phyloP scores from a whole-genome alignment of 2,888 invertebrate genomes.

The Eilema depressum region DNA sequence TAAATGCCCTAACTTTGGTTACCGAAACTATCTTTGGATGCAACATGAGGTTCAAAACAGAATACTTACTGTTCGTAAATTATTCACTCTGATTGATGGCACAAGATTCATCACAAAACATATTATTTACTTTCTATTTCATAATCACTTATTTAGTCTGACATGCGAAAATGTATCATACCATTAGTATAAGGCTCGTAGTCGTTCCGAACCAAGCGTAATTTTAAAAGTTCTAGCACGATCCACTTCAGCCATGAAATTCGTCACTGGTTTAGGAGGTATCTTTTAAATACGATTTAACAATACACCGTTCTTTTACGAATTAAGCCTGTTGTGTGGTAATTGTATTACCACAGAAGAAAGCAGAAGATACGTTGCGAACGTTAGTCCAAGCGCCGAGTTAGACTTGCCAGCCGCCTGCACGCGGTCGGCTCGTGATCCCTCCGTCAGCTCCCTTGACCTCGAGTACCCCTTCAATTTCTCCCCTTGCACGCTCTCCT shows the following conservation, averaged over 20 bases:
- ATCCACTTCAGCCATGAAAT: slow-evolving; percentile 38
- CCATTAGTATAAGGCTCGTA: slow-evolving; percentile 39
- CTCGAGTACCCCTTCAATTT: slow-evolving; percentile 92
- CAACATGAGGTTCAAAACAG: slow-evolving; percentile 54
- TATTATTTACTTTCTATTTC: slow-evolving; percentile 19
- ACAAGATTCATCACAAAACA: slow-evolving; percentile 54
- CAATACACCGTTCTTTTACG: slow-evolving; percentile 36
- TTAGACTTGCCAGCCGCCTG: slow-evolving; percentile 87
- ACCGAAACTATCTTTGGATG: slow-evolving; percentile 59
- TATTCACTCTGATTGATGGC: slow-evolving; percentile 50
- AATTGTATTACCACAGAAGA: slow-evolving; percentile 51
- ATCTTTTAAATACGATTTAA: slow-evolving; percentile 27
- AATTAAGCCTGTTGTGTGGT: slow-evolving; percentile 45
- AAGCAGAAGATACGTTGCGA: slow-evolving; percentile 51
- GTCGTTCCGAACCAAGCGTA: slow-evolving; percentile 38
- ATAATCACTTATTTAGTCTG: slow-evolving; percentile 32
- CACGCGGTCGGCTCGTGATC: slow-evolving; percentile 91
- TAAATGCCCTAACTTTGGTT: slow-evolving; percentile 59
- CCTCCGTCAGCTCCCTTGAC: slow-evolving; percentile 91
- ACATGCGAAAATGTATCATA: slow-evolving; percentile 38
- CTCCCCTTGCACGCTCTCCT: slow-evolving; percentile 94
- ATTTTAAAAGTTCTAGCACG: slow-evolving; percentile 50
- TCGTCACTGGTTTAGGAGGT: slow-evolving; percentile 33
- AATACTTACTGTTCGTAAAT: slow-evolving; percentile 39
- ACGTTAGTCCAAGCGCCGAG: slow-evolving; percentile 51